Percentiles rank a stretch among this genome's conserved stretches.
These are phyloP conservation scores for Lamellibrachia luymesi DNA, from an alignment of 1,140 invertebrate genomes.

Conservation along the genomic window DNA sequence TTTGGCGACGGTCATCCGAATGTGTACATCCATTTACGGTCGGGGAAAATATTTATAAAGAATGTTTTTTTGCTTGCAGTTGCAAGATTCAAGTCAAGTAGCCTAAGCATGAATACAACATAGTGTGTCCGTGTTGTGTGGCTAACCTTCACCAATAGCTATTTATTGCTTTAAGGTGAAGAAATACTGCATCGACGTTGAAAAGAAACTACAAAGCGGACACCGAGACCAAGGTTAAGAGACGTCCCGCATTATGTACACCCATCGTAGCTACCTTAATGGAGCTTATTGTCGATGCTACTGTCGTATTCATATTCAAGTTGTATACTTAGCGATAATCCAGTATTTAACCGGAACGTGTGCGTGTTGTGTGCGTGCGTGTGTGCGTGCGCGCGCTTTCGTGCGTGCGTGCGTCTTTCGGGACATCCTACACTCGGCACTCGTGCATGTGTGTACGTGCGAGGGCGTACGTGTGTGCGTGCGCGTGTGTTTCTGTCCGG, in stretches of 20 bases:
- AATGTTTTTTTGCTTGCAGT: too few species aligned
- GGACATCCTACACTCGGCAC: neutral
- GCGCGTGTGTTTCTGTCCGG: too few species aligned
- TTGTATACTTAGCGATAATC: neutral
- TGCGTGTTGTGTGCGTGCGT: neutral
- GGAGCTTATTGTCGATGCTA: neutral
- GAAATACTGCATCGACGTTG: neutral
- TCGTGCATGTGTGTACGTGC: neutral
- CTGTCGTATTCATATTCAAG: neutral
- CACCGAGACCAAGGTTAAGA: neutral
- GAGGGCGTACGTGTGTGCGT: neutral
- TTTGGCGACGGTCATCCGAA: too few species aligned
- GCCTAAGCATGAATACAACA: too few species aligned
- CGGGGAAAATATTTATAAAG: too few species aligned
- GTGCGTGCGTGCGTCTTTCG: neutral
- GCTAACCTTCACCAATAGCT: too few species aligned
- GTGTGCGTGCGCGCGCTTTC: neutral
- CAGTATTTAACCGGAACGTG: neutral
- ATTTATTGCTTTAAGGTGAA: too few species aligned
- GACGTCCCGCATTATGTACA: too few species aligned
- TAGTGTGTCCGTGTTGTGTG: too few species aligned
- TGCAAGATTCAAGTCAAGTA: too few species aligned
- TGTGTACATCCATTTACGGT: too few species aligned
- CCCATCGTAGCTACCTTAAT: neutral
- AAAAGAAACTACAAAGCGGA: neutral